A percentile compares a stretch with the other conserved stretches of the same genome.
These are phyloP conservation scores for Rhadina sibilatrix DNA, from an alignment of 2,113 vertebrate genomes.

Conservation along the genomic window DNA sequence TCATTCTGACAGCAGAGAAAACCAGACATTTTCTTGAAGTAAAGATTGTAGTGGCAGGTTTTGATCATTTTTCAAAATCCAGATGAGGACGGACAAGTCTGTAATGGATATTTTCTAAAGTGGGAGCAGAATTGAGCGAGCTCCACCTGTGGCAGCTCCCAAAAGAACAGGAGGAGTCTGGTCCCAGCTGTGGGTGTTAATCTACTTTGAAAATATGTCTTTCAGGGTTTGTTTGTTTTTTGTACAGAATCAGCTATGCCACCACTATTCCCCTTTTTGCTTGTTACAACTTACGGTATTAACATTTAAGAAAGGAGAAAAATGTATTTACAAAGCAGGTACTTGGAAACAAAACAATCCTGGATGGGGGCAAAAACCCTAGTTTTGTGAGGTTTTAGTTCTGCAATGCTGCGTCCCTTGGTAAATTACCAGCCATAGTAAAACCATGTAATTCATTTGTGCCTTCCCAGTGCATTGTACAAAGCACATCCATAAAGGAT, in stretches of 20 bases:
- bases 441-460: slow-evolving; percentile 44
- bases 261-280: background rate
- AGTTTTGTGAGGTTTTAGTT: background rate
- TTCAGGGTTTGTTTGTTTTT: background rate
- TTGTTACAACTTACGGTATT: background rate
- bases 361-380: background rate
- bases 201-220: background rate
- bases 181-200: background rate
- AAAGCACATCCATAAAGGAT: slow-evolving; percentile 10
- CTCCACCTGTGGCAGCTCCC: background rate
- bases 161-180: background rate
- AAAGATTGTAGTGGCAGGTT: background rate
- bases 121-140: background rate
- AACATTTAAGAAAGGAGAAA: background rate
- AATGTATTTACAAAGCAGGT: background rate
- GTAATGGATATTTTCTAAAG: background rate
- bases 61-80: background rate
- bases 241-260: background rate
- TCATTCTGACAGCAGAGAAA: background rate
- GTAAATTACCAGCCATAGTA: slow-evolving; percentile 8
- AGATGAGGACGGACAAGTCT: background rate
- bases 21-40: background rate
- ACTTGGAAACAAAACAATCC: background rate
- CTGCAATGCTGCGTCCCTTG: slow-evolving; percentile 10
- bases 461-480: slow-evolving; percentile 16